Evolutionary conservation across 1,140 invertebrate genomes (phyloP).

Genomic region (Bicyclus anynana): DNA sequence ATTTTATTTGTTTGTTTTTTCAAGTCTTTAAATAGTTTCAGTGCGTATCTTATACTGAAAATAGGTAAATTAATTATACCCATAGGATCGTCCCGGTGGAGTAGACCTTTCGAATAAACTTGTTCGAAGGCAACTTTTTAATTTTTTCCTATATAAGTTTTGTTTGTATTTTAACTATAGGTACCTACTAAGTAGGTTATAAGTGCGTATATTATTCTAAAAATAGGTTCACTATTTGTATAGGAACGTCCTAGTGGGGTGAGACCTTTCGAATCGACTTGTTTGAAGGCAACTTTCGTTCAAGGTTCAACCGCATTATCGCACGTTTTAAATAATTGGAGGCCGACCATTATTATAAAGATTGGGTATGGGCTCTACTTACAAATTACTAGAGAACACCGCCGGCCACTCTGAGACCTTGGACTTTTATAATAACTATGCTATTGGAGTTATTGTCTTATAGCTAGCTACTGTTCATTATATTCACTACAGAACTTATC

Average conservation of each 20-base stretch:
- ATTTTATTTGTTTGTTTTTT: too few relatives aligned
- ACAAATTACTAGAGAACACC: slow-evolving; percentile 30
- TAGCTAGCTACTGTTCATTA: slow-evolving; percentile 18
- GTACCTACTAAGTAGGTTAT: too few relatives aligned
- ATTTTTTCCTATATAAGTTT: too few relatives aligned
- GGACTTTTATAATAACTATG: slow-evolving; percentile 18
- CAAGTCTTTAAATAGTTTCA: too few relatives aligned
- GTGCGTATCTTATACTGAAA: too few relatives aligned
- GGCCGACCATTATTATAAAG: slow-evolving; percentile 32
- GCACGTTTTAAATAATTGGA: slow-evolving; percentile 39
- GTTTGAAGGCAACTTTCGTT: slow-evolving; percentile 7
- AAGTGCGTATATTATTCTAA: background rate
- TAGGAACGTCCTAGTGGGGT: background rate
- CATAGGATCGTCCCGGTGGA: too few relatives aligned
- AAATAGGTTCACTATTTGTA: background rate
- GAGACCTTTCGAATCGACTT: background rate
- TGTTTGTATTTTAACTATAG: too few relatives aligned
- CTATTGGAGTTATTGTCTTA: slow-evolving; percentile 9
- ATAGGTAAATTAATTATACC: too few relatives aligned
- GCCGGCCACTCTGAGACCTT: slow-evolving; percentile 17
- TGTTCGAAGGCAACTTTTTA: too few relatives aligned
- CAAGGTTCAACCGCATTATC: slow-evolving; percentile 24
- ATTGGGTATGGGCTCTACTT: slow-evolving; percentile 31
- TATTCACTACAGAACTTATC: background rate
- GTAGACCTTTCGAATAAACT: too few relatives aligned